Conservation (phyloP, 2,113 vertebrate genomes). For the Tachysurus vachellii region DNA sequence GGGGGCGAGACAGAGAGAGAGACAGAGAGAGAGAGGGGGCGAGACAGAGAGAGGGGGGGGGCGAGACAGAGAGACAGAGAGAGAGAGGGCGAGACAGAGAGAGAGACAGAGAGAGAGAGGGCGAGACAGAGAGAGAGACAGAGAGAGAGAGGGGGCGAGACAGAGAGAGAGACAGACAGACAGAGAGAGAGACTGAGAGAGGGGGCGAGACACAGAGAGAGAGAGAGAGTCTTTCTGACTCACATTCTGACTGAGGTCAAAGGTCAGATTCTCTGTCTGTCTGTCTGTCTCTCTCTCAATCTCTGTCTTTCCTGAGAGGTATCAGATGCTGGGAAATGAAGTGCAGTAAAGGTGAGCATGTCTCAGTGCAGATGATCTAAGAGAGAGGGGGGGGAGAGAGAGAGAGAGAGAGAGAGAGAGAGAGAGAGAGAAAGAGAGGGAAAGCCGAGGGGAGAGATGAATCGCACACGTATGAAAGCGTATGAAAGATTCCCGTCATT, state of each 20-base stretch:
- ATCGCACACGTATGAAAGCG: constrained; percentile 53
- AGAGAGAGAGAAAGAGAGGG: constrained; percentile 55
- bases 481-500: constrained; percentile 81
- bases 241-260: constrained; percentile 50
- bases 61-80: too few relatives aligned
- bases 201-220: too few relatives aligned
- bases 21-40: too few relatives aligned
- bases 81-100: too few relatives aligned
- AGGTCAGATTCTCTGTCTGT: constrained; percentile 44
- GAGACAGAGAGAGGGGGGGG: too few relatives aligned
- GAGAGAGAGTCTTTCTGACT: neutral
- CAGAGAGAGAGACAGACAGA: too few relatives aligned
- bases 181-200: too few relatives aligned
- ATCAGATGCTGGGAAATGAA: constrained; percentile 44
- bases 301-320: neutral
- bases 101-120: too few relatives aligned
- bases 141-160: too few relatives aligned
- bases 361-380: constrained; percentile 47
- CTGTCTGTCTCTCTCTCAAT: too few relatives aligned
- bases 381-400: constrained; percentile 25
- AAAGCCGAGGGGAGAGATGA: constrained; percentile 70
- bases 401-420: constrained; percentile 64
- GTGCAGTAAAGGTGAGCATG: neutral
- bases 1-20: too few relatives aligned
- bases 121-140: too few relatives aligned